Conservation (phyloP, 2,888 invertebrate genomes). For the Cyclophora albipunctata region DNA sequence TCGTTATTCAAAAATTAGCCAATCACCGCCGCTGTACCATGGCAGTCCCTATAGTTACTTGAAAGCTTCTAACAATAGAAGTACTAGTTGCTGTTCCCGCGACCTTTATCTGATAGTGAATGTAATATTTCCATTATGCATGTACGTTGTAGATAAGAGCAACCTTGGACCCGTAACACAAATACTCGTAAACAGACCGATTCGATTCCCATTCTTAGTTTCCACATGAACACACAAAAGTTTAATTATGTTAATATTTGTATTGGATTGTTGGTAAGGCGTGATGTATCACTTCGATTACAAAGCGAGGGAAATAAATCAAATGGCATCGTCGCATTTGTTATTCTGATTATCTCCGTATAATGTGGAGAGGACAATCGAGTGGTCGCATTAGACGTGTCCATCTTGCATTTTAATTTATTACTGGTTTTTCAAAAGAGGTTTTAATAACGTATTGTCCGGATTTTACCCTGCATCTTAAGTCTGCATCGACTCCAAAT, state of each 20-base stretch:
- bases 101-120: constrained; percentile 15
- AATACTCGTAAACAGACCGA: too few relatives aligned
- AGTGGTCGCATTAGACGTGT: constrained; percentile 58
- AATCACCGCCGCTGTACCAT: too few relatives aligned
- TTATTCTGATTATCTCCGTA: constrained; percentile 41
- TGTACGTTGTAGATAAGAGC: too few relatives aligned
- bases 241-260: constrained; percentile 52
- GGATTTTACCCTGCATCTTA: too few relatives aligned
- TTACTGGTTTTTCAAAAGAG: constrained; percentile 11
- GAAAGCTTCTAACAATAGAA: too few relatives aligned
- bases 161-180: too few relatives aligned
- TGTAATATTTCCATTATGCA: not conserved
- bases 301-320: constrained; percentile 42
- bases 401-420: constrained; percentile 50
- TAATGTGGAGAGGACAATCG: constrained; percentile 39
- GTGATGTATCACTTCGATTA: constrained; percentile 35
- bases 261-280: constrained; percentile 15
- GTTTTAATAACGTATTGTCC: too few relatives aligned
- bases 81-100: too few relatives aligned
- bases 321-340: constrained; percentile 45
- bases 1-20: too few relatives aligned
- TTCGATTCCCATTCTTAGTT: not conserved
- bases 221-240: not conserved
- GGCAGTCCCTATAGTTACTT: too few relatives aligned
- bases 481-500: too few relatives aligned